These are phyloP conservation scores for Ptilorrhoa leucosticta DNA, from an alignment of 2,113 vertebrate species.

Conservation along the genomic window DNA sequence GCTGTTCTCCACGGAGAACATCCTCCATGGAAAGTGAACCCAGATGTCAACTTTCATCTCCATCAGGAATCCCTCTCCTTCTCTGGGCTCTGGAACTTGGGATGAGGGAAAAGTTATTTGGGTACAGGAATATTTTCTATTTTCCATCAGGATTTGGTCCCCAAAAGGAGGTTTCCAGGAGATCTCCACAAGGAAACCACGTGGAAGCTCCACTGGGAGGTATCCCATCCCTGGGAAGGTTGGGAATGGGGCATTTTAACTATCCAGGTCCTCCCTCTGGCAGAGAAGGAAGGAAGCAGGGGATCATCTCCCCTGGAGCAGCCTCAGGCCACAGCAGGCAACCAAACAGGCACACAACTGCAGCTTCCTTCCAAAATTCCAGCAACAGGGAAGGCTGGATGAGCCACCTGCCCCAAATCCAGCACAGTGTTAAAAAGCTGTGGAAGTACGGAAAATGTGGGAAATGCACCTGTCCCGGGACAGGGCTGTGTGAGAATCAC, in stretches of 20 bases:
- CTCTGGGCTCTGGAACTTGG: neutral
- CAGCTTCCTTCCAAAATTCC: neutral
- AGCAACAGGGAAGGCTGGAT: neutral
- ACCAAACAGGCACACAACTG: neutral
- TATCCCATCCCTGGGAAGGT: neutral
- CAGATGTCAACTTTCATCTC: neutral
- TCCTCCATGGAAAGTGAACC: neutral
- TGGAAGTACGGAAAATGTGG: neutral
- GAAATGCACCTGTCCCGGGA: neutral
- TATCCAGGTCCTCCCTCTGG: accelerated
- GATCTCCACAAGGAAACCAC: neutral
- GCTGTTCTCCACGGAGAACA: neutral
- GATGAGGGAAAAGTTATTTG: neutral
- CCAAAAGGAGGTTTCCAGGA: neutral
- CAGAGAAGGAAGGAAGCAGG: neutral
- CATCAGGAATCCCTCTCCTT: neutral
- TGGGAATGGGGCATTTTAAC: neutral
- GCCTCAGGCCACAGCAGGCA: neutral
- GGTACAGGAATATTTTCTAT: neutral
- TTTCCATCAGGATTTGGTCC: neutral
- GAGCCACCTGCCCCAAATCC: neutral
- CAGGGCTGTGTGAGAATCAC: neutral
- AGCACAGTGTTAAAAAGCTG: neutral
- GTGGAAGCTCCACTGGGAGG: neutral
- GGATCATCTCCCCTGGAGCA: neutral